Percentiles rank a stretch among this genome's conserved stretches.
Conservation (phyloP, 2,888 invertebrate species). For the Patella caerulea region DNA sequence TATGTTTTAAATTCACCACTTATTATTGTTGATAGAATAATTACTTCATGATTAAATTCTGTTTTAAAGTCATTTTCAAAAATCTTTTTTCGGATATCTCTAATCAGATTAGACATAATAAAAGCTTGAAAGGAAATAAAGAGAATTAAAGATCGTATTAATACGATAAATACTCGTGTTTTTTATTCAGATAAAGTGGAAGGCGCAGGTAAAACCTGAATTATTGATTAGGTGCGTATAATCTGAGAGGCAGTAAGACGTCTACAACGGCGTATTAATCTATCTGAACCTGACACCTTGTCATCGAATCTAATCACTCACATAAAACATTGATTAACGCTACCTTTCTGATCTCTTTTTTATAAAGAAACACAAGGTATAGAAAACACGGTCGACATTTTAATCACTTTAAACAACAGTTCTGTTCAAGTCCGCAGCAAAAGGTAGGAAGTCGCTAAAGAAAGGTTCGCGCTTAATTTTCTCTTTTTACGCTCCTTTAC, state of each 20-base stretch:
- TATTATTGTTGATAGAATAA: too few relatives aligned
- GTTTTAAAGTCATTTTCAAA: too few relatives aligned
- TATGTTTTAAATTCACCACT: too few relatives aligned
- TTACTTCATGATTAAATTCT: too few relatives aligned
- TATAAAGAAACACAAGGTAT: background rate
- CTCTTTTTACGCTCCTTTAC: constrained; percentile 12
- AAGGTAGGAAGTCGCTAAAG: background rate
- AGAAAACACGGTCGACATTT: background rate
- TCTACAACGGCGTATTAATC: too few relatives aligned
- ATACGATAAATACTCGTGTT: constrained; percentile 10
- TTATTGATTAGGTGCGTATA: too few relatives aligned
- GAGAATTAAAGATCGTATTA: constrained; percentile 4
- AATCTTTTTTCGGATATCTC: too few relatives aligned
- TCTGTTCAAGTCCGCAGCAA: background rate
- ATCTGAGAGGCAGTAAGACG: too few relatives aligned
- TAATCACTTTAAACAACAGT: constrained; percentile 10
- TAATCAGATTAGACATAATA: too few relatives aligned
- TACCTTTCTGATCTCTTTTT: constrained; percentile 1
- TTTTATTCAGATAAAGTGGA: background rate
- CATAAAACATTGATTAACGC: constrained; percentile 4
- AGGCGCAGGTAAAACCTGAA: too few relatives aligned
- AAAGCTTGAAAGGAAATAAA: background rate
- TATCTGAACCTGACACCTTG: too few relatives aligned
- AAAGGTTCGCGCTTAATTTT: constrained; percentile 1
- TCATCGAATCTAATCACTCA: background rate